phyloP scores from a whole-genome alignment of 2,888 invertebrate genomes.

The Lamproptera curius region DNA sequence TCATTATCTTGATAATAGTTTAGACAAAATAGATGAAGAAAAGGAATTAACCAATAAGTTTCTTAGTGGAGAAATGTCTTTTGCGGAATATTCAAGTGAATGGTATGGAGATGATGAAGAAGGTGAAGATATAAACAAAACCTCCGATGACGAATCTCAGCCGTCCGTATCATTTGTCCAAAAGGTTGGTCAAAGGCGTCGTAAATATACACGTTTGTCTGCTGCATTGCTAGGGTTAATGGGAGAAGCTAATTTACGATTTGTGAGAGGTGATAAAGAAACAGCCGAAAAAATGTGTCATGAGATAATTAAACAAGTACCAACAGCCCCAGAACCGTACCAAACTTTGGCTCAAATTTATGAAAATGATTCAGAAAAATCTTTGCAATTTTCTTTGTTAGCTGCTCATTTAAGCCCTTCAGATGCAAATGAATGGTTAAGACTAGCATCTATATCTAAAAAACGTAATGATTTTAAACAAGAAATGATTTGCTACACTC shows the following conservation, averaged over 20 bases:
- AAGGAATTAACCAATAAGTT: conserved; percentile 82
- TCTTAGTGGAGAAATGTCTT: conserved; percentile 84
- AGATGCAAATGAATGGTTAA: conserved; percentile 91
- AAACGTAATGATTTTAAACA: conserved; percentile 85
- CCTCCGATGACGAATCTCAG: conserved; percentile 48
- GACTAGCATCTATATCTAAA: conserved; percentile 87
- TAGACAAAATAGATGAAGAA: conserved; percentile 54
- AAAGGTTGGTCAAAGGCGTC: conserved; percentile 39
- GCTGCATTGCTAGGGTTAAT: conserved; percentile 88
- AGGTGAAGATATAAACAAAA: conserved; percentile 60
- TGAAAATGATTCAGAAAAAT: conserved; percentile 89
- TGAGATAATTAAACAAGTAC: conserved; percentile 94
- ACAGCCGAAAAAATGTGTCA: conserved; percentile 94
- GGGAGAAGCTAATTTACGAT: conserved; percentile 96
- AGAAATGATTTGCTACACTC: conserved; percentile 89
- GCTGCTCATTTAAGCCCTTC: conserved; percentile 90
- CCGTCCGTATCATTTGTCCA: conserved; percentile 38
- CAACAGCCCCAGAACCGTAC: conserved; percentile 93
- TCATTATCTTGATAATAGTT: conserved; percentile 21
- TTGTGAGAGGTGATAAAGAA: conserved; percentile 89
- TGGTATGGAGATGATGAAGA: conserved; percentile 62
- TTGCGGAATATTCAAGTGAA: conserved; percentile 83
- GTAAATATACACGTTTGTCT: conserved; percentile 70
- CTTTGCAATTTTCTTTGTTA: conserved; percentile 89
- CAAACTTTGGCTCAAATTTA: conserved; percentile 93